A percentile compares a stretch with the other conserved stretches of the same genome.
phyloP scores from a whole-genome alignment of 1,140 invertebrate species.

The Periplaneta americana region DNA sequence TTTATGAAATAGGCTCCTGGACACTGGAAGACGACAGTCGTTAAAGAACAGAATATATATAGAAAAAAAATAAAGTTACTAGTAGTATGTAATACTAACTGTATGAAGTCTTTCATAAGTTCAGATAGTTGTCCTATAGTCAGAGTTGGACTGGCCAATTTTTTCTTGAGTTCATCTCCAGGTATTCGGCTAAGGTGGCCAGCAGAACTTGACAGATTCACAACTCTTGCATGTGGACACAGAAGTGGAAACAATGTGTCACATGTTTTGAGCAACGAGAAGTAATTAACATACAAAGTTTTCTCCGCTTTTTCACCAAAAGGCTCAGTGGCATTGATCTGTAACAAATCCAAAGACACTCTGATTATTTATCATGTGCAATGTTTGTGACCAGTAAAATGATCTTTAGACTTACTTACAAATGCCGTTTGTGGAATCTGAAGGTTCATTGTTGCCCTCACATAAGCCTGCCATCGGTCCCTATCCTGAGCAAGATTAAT shows the following conservation, averaged over 20 bases:
- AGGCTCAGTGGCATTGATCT: constrained; percentile 47
- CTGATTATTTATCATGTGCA: no score
- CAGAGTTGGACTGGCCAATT: constrained; percentile 35
- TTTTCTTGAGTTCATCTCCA: constrained; percentile 33
- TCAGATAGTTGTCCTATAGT: constrained; percentile 43
- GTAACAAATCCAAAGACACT: no score
- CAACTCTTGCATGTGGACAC: constrained; percentile 51
- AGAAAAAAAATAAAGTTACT: no score
- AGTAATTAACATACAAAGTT: constrained; percentile 52
- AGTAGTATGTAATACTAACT: constrained; percentile 39
- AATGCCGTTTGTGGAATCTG: no score
- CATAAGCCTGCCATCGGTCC: no score
- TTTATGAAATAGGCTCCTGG: no score
- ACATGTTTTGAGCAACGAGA: constrained; percentile 42
- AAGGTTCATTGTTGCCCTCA: no score
- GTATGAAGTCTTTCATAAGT: constrained; percentile 50
- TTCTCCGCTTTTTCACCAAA: constrained; percentile 51
- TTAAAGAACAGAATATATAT: no score
- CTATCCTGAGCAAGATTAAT: no score
- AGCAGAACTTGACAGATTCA: constrained; percentile 51
- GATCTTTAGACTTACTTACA: no score
- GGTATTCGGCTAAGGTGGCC: constrained; percentile 40
- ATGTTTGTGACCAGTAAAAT: no score
- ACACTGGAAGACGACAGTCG: no score
- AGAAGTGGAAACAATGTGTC: constrained; percentile 50